A percentile compares a stretch with the other conserved stretches of the same genome.
phyloP scores from a whole-genome alignment of 1,140 invertebrate genomes.

The Diabrotica virgifera region DNA sequence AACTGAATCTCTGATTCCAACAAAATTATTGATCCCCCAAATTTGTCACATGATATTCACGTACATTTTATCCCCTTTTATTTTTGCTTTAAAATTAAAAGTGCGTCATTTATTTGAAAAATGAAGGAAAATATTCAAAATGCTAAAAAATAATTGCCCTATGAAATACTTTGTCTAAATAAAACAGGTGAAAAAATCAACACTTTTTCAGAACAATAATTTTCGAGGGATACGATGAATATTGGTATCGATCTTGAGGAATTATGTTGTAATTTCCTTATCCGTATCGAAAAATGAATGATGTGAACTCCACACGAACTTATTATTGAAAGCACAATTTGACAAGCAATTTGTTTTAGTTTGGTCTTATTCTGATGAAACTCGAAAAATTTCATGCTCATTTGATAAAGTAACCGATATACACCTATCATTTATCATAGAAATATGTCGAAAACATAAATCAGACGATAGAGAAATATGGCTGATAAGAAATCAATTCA shows the following conservation, averaged over 20 bases:
- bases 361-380: conserved; percentile 23
- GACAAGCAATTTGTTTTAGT: conserved; percentile 47
- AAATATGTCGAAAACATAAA: neutral
- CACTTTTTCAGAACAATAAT: neutral
- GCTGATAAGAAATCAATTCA: no score
- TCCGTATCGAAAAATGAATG: conserved; percentile 45
- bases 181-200: neutral
- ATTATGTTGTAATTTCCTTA: conserved; percentile 45
- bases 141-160: no score
- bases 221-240: neutral
- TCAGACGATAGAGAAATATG: no score
- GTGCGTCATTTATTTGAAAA: no score
- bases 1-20: no score
- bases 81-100: no score
- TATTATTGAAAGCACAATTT: conserved; percentile 47
- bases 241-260: conserved; percentile 37
- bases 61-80: no score
- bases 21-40: no score
- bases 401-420: conserved; percentile 7
- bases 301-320: conserved; percentile 46
- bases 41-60: no score
- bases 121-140: no score
- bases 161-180: no score
- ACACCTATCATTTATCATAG: conserved; percentile 1
- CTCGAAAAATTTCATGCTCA: neutral